phyloP scores from a whole-genome alignment of 2,888 invertebrate species.

The Osmoderma eremita region DNA sequence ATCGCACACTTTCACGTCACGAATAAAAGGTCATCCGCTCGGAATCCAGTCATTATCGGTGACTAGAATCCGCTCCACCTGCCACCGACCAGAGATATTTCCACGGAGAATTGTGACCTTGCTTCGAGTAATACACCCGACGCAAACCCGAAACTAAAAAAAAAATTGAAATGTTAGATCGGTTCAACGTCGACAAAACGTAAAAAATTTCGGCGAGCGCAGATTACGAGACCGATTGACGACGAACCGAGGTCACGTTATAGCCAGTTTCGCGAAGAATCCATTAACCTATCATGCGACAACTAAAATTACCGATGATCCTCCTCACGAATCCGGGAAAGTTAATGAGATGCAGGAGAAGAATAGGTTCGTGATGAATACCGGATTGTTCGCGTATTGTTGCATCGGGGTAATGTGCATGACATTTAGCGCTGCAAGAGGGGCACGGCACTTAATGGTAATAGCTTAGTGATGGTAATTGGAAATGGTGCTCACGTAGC shows the following conservation, averaged over 20 bases:
- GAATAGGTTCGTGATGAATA: conserved; percentile 33
- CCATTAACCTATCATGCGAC: conserved; percentile 6
- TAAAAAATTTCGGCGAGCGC: too few species aligned
- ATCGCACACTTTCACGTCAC: conserved; percentile 33
- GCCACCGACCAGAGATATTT: conserved; percentile 3
- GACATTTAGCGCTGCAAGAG: conserved; percentile 23
- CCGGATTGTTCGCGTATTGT: conserved; percentile 11
- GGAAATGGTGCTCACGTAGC: too few species aligned
- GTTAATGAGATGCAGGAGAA: conserved; percentile 16
- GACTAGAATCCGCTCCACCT: conserved; percentile 28
- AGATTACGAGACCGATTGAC: conserved; percentile 19
- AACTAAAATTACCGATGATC: conserved; percentile 1
- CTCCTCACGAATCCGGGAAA: conserved; percentile 16
- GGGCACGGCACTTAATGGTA: conserved; percentile 26
- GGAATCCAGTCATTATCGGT: conserved; percentile 17
- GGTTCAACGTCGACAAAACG: not conserved
- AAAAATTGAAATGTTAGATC: not conserved
- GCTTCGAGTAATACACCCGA: conserved; percentile 13
- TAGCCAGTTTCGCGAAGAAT: not conserved
- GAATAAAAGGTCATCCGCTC: conserved; percentile 29
- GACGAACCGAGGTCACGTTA: conserved; percentile 10
- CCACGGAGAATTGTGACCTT: not conserved
- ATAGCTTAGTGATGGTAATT: conserved; percentile 3
- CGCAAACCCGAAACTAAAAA: conserved; percentile 6
- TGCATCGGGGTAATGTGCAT: conserved; percentile 1